These are phyloP conservation scores for Cerastis rubricosa DNA, from an alignment of 2,888 invertebrate genomes.

Conservation along the genomic window DNA sequence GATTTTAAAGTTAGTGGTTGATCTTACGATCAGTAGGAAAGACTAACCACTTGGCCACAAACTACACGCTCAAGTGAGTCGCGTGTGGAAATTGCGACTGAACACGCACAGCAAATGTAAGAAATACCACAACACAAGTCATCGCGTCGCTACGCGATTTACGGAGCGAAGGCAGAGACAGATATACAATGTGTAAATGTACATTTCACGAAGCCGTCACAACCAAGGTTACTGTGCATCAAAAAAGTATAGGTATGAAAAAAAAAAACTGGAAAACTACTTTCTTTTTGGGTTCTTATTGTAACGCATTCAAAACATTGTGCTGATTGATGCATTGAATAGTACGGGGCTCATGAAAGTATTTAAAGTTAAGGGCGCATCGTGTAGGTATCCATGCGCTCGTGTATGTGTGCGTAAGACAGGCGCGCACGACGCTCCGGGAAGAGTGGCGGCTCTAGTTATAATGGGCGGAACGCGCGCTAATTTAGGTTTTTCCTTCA, in stretches of 20 bases:
- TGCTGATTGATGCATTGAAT: background rate
- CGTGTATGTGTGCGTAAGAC: no score
- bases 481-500: no score
- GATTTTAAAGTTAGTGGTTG: slow-evolving; percentile 12
- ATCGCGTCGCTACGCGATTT: background rate
- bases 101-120: background rate
- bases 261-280: background rate
- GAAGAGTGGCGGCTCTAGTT: no score
- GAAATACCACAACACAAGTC: background rate
- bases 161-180: background rate
- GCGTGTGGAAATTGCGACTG: background rate
- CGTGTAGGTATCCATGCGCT: no score
- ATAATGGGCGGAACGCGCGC: no score
- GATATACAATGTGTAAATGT: background rate
- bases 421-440: no score
- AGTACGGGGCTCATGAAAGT: background rate
- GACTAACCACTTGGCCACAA: slow-evolving; percentile 6
- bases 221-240: background rate
- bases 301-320: background rate
- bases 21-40: slow-evolving; percentile 35
- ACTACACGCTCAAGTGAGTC: background rate
- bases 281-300: background rate
- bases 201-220: background rate
- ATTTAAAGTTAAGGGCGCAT: no score
- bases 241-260: background rate